Base-by-base conservation (phyloP, 2,888 invertebrate species). In the Ligdia adustata region DNA sequence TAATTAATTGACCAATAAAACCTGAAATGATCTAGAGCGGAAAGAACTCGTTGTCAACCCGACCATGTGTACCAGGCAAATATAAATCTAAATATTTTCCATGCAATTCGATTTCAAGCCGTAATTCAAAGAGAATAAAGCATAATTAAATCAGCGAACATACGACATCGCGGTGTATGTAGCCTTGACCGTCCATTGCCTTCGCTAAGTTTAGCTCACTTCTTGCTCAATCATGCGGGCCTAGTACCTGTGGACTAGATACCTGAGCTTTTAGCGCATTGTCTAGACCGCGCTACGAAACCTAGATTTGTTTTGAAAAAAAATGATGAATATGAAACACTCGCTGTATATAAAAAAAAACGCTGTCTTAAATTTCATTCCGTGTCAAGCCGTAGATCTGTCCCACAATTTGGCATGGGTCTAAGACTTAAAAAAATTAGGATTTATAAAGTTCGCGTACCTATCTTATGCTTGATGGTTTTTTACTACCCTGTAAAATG, bases 171-270 rank as follows among this genome's bases (percentile, higher is more conserved):
- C 53, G 53, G 22, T 47, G 33, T 60, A 64, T 47, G 33, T 60
- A 64, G 58, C 77, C 77, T 77, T 77, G 79, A 75, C 76, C 75
- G 66, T 73, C 65, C 62, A 55, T 57, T 49, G 54, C 70, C 68
- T 69, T 72, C 66, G 60, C 66, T 68, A 49, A 44, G 48, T 57
- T 59, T 62, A 58, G 66, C 61, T 52, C 50, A 63, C 57, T 56
- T 72, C 66, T 68, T 63, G 45, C 50, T 52, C 52, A 35, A 44
- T 64, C 58, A 69, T 78, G 72, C 46, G 44, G 29, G 62, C 72
- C 70, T 75, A 62, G 72, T 77, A 68, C 61, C 59, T 46, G 42
- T 60, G 58, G 48, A 53, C 62, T 62, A 54, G 53, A 64, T 58
- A 38, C 13, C 50, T 49, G 48, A 62, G 61, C 64, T 66, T 69